Base-by-base conservation (phyloP, 2,113 vertebrate genomes). In the Cololabis saira region DNA sequence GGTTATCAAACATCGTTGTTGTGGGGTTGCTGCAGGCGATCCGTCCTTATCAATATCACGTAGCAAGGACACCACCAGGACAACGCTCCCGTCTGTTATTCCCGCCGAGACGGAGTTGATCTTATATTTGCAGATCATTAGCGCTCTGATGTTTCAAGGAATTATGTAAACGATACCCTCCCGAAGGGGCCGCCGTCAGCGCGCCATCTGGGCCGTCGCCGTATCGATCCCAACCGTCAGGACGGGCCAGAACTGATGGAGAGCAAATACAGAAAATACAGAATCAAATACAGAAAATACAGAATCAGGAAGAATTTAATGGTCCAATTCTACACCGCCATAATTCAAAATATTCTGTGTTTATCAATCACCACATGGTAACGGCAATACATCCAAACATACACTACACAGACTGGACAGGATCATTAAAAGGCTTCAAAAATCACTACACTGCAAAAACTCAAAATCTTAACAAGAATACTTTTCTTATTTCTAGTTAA, bases 101-200 rank as follows among this genome's bases (percentile, higher is more conserved):
- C 66, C 82, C 62, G 30, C 71, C 33, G 78, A 83, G 84, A 74
- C 54, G 72, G 61, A 74, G 70, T 61, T 71, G 63, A 85, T 82
- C 58, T 72, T 57, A 83, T 78, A 76, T 71, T 61, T 82, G 85
- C 51, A 61, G 65, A 82, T 78, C 76, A 78, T 85, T 78, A 87
- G 65, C 61, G 74, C 61, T 37, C 33, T 37, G 33, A 37, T 37
- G 33, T 37, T 37, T 37, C 33, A 37, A 27, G 24, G 64, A 71
- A 83, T 86, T 82, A 82, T 82, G 59, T 67, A 62, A 67, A 68
- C 70, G 61, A 74, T 76, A 56, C 55, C 44, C 6, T 30, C 56
- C 65, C 65, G 69, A 53, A 73, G 56, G 65, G 60, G 21, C 49
- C 10, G 19, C 42, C 47, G 33, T 49, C 63, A 74, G 68, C 59